Evolutionary conservation across 2,113 vertebrate genomes (phyloP).

Genomic region (Chiloscyllium plagiosum): DNA sequence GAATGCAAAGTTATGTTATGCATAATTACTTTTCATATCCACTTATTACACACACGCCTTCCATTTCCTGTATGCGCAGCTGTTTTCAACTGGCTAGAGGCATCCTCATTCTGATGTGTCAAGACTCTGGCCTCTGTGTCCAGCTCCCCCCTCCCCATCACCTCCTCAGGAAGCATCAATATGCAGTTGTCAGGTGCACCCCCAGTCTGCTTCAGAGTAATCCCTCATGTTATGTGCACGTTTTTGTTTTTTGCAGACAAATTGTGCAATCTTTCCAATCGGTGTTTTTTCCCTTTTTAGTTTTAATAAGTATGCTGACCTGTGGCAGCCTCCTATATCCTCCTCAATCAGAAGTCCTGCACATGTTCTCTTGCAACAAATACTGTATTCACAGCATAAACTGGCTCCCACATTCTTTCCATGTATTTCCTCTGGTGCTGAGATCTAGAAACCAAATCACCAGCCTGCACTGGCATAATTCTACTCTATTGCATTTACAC

Average conservation of each 20-base stretch:
- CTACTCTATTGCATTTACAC: too few species aligned
- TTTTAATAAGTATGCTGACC: too few species aligned
- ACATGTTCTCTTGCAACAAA: too few species aligned
- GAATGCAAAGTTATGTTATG: background rate
- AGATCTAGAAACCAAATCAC: too few species aligned
- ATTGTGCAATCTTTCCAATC: background rate
- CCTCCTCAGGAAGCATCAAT: background rate
- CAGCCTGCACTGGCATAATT: too few species aligned
- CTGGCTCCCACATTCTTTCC: too few species aligned
- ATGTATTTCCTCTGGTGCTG: too few species aligned
- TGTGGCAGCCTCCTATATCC: too few species aligned
- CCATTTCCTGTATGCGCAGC: background rate
- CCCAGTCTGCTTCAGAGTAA: too few species aligned
- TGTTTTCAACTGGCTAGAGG: background rate
- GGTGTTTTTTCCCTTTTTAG: too few species aligned
- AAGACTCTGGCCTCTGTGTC: background rate
- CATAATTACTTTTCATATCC: background rate
- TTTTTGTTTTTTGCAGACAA: background rate
- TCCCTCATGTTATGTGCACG: background rate
- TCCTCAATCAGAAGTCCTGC: too few species aligned
- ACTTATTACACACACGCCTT: background rate
- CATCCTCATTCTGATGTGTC: background rate
- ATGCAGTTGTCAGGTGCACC: background rate
- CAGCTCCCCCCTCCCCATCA: background rate
- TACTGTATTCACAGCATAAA: too few species aligned